A percentile compares a stretch with the other conserved stretches of the same genome.
phyloP scores from a whole-genome alignment of 2,888 invertebrate genomes.

The Patella caerulea region DNA sequence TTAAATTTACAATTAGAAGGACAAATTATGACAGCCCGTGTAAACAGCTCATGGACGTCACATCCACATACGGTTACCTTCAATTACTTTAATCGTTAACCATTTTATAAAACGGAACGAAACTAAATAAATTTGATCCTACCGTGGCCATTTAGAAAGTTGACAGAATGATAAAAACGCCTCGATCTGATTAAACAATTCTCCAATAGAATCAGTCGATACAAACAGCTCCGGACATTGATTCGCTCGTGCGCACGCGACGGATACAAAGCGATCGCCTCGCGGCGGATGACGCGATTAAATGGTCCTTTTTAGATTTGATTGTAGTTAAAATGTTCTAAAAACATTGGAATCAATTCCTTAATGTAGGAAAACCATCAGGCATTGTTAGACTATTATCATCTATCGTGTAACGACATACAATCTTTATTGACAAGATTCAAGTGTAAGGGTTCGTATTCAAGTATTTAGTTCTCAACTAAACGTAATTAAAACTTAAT shows the following conservation, averaged over 20 bases:
- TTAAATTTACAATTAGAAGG: conserved; percentile 7
- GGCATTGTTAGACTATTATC: conserved; percentile 21
- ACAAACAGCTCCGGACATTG: conserved; percentile 19
- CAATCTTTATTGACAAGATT: conserved; percentile 5
- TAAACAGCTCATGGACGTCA: not conserved
- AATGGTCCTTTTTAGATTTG: conserved; percentile 14
- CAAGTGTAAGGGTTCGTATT: conserved; percentile 3
- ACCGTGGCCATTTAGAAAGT: conserved; percentile 9
- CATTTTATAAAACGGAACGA: not conserved
- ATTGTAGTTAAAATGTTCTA: conserved; percentile 22
- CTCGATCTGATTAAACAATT: conserved; percentile 7
- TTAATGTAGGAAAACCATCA: conserved; percentile 21
- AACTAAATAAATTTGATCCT: conserved; percentile 10
- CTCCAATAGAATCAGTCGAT: conserved; percentile 9
- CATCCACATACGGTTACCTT: not conserved
- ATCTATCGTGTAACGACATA: conserved; percentile 5
- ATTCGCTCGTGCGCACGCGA: conserved; percentile 21
- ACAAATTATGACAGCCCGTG: not conserved
- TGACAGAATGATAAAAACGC: conserved; percentile 7
- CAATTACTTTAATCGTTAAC: not conserved
- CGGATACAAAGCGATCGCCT: conserved; percentile 21
- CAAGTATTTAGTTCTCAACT: conserved; percentile 17
- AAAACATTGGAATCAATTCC: conserved; percentile 19
- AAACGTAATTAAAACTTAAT: conserved; percentile 28
- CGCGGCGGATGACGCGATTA: conserved; percentile 23